Evolutionary conservation across 2,888 invertebrate species (phyloP).

Genomic region (Diplolepis rosae): DNA sequence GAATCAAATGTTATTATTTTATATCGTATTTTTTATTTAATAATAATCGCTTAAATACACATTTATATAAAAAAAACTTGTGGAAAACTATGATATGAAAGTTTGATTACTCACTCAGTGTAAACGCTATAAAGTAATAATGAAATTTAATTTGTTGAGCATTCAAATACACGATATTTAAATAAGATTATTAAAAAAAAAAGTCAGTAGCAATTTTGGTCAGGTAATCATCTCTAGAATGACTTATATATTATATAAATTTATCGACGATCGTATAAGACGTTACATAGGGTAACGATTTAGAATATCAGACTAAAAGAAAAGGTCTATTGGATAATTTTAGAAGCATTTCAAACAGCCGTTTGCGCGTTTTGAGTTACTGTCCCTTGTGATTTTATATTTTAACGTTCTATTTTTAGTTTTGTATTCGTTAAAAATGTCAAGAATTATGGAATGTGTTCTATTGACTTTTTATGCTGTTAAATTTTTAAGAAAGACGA

Average conservation of each 20-base stretch:
- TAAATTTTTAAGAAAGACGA: not conserved
- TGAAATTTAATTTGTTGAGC: no score
- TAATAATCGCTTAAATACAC: no score
- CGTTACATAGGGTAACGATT: constrained; percentile 48
- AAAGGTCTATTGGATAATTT: constrained; percentile 16
- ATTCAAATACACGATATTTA: no score
- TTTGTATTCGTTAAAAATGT: not conserved
- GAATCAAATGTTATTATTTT: no score
- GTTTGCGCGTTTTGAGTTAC: constrained; percentile 40
- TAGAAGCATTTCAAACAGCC: constrained; percentile 33
- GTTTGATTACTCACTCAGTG: no score
- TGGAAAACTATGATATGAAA: no score
- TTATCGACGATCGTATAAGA: constrained; percentile 31
- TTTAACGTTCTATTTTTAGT: constrained; percentile 39
- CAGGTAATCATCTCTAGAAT: no score
- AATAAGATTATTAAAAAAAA: no score
- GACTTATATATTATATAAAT: constrained; percentile 33
- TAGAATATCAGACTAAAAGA: constrained; percentile 48
- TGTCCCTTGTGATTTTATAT: constrained; percentile 43
- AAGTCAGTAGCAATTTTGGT: no score
- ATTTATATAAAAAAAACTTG: no score
- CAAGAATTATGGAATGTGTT: not conserved
- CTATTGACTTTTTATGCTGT: not conserved
- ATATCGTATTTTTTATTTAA: no score
- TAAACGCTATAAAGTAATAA: no score